Conservation (phyloP, 2,888 invertebrate genomes). For the Oscheius onirici region DNA sequence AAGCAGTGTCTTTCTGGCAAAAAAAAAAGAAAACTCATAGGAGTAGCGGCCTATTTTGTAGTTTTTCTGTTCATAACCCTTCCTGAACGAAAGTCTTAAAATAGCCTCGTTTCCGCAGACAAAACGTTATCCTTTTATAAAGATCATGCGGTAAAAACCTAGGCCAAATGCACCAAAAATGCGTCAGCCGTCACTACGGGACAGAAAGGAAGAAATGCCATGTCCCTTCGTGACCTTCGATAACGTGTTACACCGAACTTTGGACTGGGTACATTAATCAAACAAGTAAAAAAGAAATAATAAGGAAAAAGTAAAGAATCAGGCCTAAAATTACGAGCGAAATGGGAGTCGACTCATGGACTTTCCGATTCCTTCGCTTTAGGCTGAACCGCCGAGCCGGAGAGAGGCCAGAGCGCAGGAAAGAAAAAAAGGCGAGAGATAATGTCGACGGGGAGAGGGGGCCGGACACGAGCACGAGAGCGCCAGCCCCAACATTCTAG, state of each 20-base stretch:
- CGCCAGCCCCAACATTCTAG: background rate
- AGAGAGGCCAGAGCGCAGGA: constrained; percentile 20
- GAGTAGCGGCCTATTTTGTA: constrained; percentile 4
- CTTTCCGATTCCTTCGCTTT: constrained; percentile 9
- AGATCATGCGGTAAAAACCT: too few relatives aligned
- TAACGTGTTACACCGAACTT: too few relatives aligned
- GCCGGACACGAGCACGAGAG: background rate
- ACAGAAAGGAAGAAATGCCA: too few relatives aligned
- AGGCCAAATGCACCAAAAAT: background rate
- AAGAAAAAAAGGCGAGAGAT: constrained; percentile 1
- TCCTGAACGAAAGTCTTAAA: too few relatives aligned
- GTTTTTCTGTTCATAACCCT: too few relatives aligned
- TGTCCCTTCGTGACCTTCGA: too few relatives aligned
- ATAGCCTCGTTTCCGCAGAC: background rate
- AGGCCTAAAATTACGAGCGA: background rate
- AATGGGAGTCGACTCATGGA: background rate
- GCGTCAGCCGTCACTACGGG: background rate
- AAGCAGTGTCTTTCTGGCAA: too few relatives aligned
- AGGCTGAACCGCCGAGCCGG: constrained; percentile 17
- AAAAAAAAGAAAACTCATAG: too few relatives aligned
- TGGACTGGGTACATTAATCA: background rate
- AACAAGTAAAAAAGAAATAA: background rate
- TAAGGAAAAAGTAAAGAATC: background rate
- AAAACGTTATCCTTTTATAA: background rate
- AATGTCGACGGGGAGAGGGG: constrained; percentile 4